Base-by-base conservation (phyloP, 30 jellyfish, hydroid and myxozoan genomes). In the Chrysaora quinquecirrha region DNA sequence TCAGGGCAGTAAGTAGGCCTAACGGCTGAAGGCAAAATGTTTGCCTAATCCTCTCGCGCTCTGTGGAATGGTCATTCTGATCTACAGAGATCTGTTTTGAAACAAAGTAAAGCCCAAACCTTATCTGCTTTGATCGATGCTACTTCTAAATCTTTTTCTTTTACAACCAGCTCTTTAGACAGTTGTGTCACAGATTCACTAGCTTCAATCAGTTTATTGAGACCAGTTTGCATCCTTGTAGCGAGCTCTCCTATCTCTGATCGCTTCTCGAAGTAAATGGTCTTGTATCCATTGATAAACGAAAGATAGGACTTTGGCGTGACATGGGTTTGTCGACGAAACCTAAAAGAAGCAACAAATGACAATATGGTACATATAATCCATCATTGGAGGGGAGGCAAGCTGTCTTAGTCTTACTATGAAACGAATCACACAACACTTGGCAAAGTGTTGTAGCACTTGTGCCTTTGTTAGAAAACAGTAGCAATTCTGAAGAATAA, bases 261-360 rank as follows among this genome's bases (percentile, higher is more conserved):
- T 31, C 88, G 90, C 68, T 87, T 93, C 46, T 87, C 93, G 16
- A 76, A 63, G 72, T 93, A 93, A 65, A 93, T 93, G 68, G 86
- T 82, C 46, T 81, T 86, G 86, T 93, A 93, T 20, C 98, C 97
- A 60, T 93, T 94, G 64, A 93, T 87, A 60, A 93, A 93, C 0
- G 98, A 93, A 43, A 93, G 75, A 82, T 93, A 93, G 14, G 98
- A 93, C 54, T 93, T 93, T 16, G 98, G 98, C n/a, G 98, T 93
- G 71, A 93, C 98, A 49, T 93, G 97, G 0, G 98, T 93, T 61
- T 87, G 98, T 23, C 98, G 81, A 33, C 98, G 96, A 79, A 93
- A 93, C 34, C 98, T 93, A 33, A 21, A 73, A 25, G 38, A 61
- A 10, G 25, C 0, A 27, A 47, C 47, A 27, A 11, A 22, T 14